phyloP scores from a whole-genome alignment of 2,888 invertebrate species.

The Urechis unicinctus region DNA sequence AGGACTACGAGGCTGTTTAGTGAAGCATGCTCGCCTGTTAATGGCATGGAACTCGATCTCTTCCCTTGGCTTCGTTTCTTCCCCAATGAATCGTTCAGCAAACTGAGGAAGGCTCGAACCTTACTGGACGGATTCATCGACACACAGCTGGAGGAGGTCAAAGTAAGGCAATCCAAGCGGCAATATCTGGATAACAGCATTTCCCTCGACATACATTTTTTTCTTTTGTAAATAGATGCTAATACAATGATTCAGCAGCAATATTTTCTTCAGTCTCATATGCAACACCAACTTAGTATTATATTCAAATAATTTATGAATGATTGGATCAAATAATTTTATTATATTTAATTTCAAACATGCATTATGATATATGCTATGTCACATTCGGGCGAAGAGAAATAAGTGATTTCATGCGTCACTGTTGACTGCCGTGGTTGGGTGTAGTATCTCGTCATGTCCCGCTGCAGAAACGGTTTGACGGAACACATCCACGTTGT shows the following conservation, averaged over 20 bases:
- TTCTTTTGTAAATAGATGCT: no score
- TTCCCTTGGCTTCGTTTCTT: conserved; percentile 28
- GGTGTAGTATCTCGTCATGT: not conserved
- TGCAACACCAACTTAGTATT: no score
- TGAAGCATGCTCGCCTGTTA: conserved; percentile 10
- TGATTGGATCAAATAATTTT: no score
- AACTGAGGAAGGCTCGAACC: conserved; percentile 23
- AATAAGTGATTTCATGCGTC: no score
- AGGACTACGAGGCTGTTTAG: conserved; percentile 16
- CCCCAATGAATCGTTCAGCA: conserved; percentile 18
- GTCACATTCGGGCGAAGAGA: no score
- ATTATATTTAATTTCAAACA: no score
- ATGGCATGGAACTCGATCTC: conserved; percentile 28
- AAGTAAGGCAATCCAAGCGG: conserved; percentile 10
- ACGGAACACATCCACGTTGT: conserved; percentile 5
- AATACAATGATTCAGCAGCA: no score
- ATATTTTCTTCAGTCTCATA: no score
- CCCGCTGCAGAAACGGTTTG: not conserved
- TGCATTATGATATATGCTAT: no score
- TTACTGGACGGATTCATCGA: conserved; percentile 24
- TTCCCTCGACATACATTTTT: no score
- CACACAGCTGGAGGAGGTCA: conserved; percentile 7
- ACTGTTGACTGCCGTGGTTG: no score
- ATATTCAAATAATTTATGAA: no score
- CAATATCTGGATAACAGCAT: not conserved